A percentile compares a stretch with the other conserved stretches of the same genome.
These are phyloP conservation scores for Phyllotreta cruciferae DNA, from an alignment of 2,888 invertebrate species.

Conservation along the genomic window DNA sequence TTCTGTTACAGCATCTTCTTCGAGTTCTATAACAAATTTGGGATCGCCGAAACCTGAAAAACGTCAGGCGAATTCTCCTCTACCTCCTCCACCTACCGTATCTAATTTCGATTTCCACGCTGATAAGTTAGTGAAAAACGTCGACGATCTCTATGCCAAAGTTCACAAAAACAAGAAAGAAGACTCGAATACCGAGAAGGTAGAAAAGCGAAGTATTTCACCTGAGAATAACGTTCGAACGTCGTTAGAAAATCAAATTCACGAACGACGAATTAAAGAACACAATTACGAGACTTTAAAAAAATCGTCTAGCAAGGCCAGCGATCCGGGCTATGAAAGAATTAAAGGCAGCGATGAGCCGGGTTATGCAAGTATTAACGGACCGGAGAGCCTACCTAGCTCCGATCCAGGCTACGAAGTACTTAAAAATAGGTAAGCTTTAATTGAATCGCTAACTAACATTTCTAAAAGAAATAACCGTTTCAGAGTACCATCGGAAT, in stretches of 20 bases:
- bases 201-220: constrained; percentile 31
- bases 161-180: constrained; percentile 71
- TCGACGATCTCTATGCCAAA: constrained; percentile 93
- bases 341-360: constrained; percentile 50
- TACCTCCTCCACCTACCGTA: constrained; percentile 79
- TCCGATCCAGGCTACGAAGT: constrained; percentile 78
- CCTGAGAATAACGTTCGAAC: constrained; percentile 30
- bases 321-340: constrained; percentile 55
- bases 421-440: constrained; percentile 59
- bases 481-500: constrained; percentile 57
- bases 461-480: background rate
- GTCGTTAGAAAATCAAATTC: constrained; percentile 31
- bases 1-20: constrained; percentile 69
- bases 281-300: constrained; percentile 71
- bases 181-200: constrained; percentile 33
- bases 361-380: constrained; percentile 61
- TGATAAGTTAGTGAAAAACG: constrained; percentile 63
- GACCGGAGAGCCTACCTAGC: constrained; percentile 67
- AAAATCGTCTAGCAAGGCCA: constrained; percentile 51
- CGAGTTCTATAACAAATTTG: constrained; percentile 64
- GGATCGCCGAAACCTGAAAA: constrained; percentile 90
- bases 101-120: constrained; percentile 57
- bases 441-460: background rate
- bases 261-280: constrained; percentile 48
- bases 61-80: constrained; percentile 86